These are phyloP conservation scores for Drosophila malerkotliana DNA, from an alignment of 1,140 invertebrate species.

Conservation along the genomic window DNA sequence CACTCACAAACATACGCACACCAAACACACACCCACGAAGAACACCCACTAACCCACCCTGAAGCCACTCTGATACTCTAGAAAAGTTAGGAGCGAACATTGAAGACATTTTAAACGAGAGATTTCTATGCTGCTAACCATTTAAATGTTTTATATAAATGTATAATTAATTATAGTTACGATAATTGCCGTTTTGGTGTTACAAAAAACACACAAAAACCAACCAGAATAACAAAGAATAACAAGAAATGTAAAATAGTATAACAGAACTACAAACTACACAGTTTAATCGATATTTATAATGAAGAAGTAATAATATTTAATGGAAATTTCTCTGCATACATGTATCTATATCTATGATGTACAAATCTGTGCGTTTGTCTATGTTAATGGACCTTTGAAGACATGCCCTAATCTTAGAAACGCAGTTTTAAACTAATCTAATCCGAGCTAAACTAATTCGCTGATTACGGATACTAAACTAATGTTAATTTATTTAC, in stretches of 20 bases:
- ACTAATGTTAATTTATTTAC: slow-evolving; percentile 75
- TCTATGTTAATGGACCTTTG: slow-evolving; percentile 64
- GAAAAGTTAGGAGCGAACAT: slow-evolving; percentile 28
- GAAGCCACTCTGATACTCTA: slow-evolving; percentile 49
- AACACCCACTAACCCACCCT: slow-evolving; percentile 30
- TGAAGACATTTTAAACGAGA: slow-evolving; percentile 50
- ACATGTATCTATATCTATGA: slow-evolving; percentile 41
- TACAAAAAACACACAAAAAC: slow-evolving; percentile 5
- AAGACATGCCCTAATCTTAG: slow-evolving; percentile 64
- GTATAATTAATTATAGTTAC: slow-evolving; percentile 26
- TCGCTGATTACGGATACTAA: slow-evolving; percentile 44
- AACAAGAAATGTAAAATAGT: slow-evolving; percentile 59
- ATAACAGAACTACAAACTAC: slow-evolving; percentile 13
- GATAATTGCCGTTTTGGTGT: slow-evolving; percentile 15
- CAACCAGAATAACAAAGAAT: slow-evolving; percentile 5
- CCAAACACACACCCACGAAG: slow-evolving; percentile 11
- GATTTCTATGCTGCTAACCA: slow-evolving; percentile 47
- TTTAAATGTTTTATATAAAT: slow-evolving; percentile 42
- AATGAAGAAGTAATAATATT: slow-evolving; percentile 3
- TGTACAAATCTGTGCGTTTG: slow-evolving; percentile 72
- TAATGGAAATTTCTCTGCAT: slow-evolving; percentile 24
- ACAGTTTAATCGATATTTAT: slow-evolving; percentile 35
- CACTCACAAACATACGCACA: not conserved
- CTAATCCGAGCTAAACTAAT: slow-evolving; percentile 35
- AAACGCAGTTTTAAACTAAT: slow-evolving; percentile 45